phyloP scores from a whole-genome alignment of 2,113 vertebrate species.

The Stomatorhinus ivindoensis region DNA sequence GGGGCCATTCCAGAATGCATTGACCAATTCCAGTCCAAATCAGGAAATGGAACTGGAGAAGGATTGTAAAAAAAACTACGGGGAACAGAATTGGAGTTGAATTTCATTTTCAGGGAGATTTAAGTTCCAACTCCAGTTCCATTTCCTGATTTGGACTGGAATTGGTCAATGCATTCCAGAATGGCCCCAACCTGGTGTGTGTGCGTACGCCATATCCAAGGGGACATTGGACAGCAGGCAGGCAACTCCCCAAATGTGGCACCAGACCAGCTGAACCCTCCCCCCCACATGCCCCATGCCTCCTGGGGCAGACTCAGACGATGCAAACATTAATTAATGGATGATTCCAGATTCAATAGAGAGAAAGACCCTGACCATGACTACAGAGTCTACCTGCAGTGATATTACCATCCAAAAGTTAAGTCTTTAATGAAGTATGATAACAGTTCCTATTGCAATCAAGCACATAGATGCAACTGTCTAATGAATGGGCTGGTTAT shows the following conservation, averaged over 20 bases:
- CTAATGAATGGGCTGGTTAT: conserved; percentile 52
- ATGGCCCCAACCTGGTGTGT: too few species aligned
- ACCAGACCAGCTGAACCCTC: not conserved
- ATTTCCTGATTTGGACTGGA: too few species aligned
- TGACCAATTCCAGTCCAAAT: too few species aligned
- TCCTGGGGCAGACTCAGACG: not conserved
- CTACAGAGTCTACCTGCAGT: not conserved
- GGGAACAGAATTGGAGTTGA: too few species aligned
- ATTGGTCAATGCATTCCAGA: too few species aligned
- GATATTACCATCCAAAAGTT: not conserved
- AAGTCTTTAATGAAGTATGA: not conserved
- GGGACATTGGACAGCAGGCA: not conserved
- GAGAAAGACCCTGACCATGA: not conserved
- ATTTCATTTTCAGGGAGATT: too few species aligned
- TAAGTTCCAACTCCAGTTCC: too few species aligned
- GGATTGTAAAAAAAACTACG: too few species aligned
- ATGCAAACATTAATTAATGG: not conserved
- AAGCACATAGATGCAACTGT: conserved; percentile 29
- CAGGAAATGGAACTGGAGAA: too few species aligned
- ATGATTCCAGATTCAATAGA: not conserved
- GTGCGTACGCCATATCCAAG: not conserved
- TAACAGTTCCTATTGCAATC: not conserved
- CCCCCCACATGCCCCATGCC: not conserved
- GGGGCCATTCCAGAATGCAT: too few species aligned
- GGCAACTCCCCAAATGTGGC: not conserved